A percentile compares a stretch with the other conserved stretches of the same genome.
Conservation (phyloP, 2,113 vertebrate species). For the Plecturocebus donacophilus region DNA sequence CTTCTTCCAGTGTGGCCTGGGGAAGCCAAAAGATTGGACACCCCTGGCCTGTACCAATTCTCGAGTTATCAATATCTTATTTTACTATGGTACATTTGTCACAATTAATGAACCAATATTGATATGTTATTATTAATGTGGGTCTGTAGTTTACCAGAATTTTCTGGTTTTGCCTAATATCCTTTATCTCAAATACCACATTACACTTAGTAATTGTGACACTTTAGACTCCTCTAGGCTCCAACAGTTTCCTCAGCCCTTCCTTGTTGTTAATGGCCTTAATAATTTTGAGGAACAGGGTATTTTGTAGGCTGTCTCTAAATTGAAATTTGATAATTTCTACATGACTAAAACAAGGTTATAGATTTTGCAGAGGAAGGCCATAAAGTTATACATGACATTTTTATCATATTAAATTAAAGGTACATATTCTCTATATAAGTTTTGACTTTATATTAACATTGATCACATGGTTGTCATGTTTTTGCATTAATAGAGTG, state of each 20-base stretch:
- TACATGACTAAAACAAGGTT: not conserved
- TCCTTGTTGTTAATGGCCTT: not conserved
- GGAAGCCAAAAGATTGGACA: too few species aligned
- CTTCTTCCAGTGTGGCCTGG: too few species aligned
- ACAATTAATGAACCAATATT: not conserved
- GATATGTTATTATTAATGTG: not conserved
- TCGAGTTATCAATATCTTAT: not conserved
- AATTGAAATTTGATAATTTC: not conserved
- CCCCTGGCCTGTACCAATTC: not conserved
- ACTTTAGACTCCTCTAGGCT: not conserved
- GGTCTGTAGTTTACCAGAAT: not conserved
- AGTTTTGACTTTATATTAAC: not conserved
- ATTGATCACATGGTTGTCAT: not conserved
- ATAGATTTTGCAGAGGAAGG: not conserved
- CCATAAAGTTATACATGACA: not conserved
- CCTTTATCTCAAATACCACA: not conserved
- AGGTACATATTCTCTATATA: accelerated
- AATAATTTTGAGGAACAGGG: not conserved
- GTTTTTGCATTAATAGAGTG: not conserved
- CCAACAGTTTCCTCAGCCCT: not conserved
- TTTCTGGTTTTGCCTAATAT: not conserved
- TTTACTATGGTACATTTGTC: not conserved
- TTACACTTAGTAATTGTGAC: not conserved
- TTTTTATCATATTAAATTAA: not conserved
- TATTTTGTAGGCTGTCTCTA: not conserved